Conservation (phyloP, 2,113 vertebrate genomes). For the Lanius ludovicianus region DNA sequence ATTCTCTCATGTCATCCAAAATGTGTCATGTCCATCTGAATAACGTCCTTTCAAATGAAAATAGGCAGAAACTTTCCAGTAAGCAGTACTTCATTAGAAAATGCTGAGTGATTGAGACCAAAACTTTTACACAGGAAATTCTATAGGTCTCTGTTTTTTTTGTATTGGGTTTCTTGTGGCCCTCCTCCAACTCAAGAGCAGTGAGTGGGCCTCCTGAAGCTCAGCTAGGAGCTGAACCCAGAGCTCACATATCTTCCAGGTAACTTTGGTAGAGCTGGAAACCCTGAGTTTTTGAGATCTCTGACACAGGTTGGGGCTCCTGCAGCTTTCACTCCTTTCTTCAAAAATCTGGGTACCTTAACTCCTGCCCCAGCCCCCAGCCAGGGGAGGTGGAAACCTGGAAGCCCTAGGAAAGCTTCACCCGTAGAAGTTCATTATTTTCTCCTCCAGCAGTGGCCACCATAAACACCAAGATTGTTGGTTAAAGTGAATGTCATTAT, state of each 20-base stretch:
- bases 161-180: not conserved
- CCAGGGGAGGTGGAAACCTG: not conserved
- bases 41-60: not conserved
- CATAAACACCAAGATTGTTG: not conserved
- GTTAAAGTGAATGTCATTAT: not conserved
- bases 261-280: not conserved
- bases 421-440: not conserved
- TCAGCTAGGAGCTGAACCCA: not conserved
- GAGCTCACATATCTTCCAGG: not conserved
- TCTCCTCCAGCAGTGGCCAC: not conserved
- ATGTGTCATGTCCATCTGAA: not conserved
- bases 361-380: not conserved
- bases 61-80: not conserved
- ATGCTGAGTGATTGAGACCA: not conserved
- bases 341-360: not conserved
- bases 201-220: not conserved
- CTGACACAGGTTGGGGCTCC: accelerated
- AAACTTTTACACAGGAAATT: not conserved
- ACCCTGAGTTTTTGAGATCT: not conserved
- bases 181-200: not conserved
- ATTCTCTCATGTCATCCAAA: not conserved
- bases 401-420: not conserved
- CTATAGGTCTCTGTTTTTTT: not conserved
- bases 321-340: not conserved
- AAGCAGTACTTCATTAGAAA: not conserved